phyloP scores from a whole-genome alignment of 2,113 vertebrate species.

The Larimichthys polyactis region DNA sequence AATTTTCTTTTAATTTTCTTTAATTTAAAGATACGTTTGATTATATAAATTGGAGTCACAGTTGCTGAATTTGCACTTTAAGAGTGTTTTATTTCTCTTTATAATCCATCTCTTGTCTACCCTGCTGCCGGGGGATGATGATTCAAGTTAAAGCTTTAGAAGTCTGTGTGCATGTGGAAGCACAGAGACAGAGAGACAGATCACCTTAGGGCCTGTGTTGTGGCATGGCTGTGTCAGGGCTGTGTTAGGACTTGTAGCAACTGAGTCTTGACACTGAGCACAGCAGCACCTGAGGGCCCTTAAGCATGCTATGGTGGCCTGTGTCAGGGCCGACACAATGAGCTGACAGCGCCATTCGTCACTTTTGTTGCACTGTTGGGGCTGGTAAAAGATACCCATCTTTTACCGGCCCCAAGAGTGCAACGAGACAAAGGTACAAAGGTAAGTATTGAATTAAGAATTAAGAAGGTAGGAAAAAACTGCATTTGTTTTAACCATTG shows the following conservation, averaged over 20 bases:
- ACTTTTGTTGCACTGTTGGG: slow-evolving; percentile 8
- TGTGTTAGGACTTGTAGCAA: slow-evolving; percentile 78
- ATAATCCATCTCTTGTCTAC: slow-evolving; percentile 30
- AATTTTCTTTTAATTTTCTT: background rate
- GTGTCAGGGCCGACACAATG: slow-evolving; percentile 60
- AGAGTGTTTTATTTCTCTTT: background rate
- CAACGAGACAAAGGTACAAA: background rate
- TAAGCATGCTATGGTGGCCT: slow-evolving; percentile 70
- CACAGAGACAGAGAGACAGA: slow-evolving; percentile 58
- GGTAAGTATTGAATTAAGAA: background rate
- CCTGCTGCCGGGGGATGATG: slow-evolving; percentile 29
- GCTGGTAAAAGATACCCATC: background rate
- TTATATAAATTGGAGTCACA: background rate
- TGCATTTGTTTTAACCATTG: background rate
- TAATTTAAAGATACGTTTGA: background rate
- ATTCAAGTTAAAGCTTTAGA: slow-evolving; percentile 53
- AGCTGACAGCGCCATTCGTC: slow-evolving; percentile 79
- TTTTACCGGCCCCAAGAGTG: too few relatives aligned
- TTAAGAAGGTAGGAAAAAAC: background rate
- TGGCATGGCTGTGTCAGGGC: slow-evolving; percentile 61
- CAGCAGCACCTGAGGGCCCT: slow-evolving; percentile 47
- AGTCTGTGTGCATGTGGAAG: slow-evolving; percentile 51
- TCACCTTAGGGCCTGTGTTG: slow-evolving; percentile 68
- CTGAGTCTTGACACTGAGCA: slow-evolving; percentile 68
- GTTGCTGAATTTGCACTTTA: slow-evolving; percentile 19